phyloP scores from a whole-genome alignment of 1,140 invertebrate genomes.

The Prorops nasuta region DNA sequence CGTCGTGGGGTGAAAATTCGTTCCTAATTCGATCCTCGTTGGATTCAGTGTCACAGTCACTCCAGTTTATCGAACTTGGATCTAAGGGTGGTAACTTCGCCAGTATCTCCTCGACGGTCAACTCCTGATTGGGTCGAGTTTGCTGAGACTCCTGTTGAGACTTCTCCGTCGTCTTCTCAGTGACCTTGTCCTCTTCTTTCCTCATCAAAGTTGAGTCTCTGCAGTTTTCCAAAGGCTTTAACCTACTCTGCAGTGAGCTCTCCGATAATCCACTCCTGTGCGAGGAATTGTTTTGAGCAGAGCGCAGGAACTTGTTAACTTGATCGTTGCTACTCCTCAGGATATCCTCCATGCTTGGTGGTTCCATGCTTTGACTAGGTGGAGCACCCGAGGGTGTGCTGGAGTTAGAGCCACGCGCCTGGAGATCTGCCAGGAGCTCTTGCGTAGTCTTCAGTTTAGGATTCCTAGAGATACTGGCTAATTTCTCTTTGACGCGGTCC shows the following conservation, averaged over 20 bases:
- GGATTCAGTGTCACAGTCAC: conserved; percentile 42
- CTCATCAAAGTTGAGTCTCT: conserved; percentile 14
- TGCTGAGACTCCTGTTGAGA: conserved; percentile 9
- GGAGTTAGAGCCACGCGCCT: conserved; percentile 60
- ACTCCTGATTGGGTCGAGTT: conserved; percentile 18
- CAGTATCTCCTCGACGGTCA: conserved; percentile 60
- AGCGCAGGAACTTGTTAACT: conserved; percentile 62
- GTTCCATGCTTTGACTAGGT: conserved; percentile 50
- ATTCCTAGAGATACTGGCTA: conserved; percentile 63
- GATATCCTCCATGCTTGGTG: conserved; percentile 44
- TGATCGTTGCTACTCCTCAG: conserved; percentile 46
- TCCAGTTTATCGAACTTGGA: conserved; percentile 58
- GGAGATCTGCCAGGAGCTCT: conserved; percentile 75
- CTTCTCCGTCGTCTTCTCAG: conserved; percentile 13
- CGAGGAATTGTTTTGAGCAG: conserved; percentile 50
- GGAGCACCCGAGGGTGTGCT: conserved; percentile 35
- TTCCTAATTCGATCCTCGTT: conserved; percentile 32
- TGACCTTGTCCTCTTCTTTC: conserved; percentile 15
- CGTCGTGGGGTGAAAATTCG: conserved; percentile 23
- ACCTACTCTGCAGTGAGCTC: conserved; percentile 9
- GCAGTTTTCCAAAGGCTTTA: conserved; percentile 19
- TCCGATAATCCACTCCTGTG: conserved; percentile 22
- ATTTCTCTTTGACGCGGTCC: conserved; percentile 65
- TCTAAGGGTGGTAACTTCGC: conserved; percentile 65
- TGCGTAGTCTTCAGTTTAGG: conserved; percentile 83